Conservation (phyloP, 23 tunicate species). For the Halocynthia roretzi region DNA sequence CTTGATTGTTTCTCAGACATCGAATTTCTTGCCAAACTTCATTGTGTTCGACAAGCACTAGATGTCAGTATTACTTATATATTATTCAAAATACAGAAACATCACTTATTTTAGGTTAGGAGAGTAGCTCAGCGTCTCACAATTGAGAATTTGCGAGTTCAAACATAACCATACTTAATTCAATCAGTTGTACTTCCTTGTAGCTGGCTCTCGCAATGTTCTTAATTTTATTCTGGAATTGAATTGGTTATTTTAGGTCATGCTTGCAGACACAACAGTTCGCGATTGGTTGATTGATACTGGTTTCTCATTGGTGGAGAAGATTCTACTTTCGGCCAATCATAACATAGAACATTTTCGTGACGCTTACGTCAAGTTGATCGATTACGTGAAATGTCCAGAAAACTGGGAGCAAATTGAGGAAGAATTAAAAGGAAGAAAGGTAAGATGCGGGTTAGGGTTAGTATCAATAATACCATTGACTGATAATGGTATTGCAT, state of each 20-base stretch:
- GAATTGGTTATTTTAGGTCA: slow-evolving; percentile 21
- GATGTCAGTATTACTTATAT: slow-evolving; percentile 26
- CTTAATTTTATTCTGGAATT: too few species aligned
- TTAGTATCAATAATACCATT: background rate
- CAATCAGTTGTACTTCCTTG: too few species aligned
- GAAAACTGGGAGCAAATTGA: slow-evolving; percentile 55
- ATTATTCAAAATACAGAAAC: too few species aligned
- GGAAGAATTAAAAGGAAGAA: slow-evolving; percentile 54
- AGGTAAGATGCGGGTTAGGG: slow-evolving; percentile 15
- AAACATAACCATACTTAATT: too few species aligned
- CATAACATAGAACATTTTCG: slow-evolving; percentile 47
- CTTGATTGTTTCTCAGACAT: slow-evolving; percentile 76
- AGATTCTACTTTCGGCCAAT: slow-evolving; percentile 60
- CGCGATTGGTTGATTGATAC: slow-evolving; percentile 61
- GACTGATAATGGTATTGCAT: too few species aligned
- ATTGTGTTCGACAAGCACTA: slow-evolving; percentile 70
- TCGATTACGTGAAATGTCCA: slow-evolving; percentile 25
- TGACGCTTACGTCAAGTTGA: slow-evolving; percentile 32
- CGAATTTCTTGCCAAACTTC: slow-evolving; percentile 75
- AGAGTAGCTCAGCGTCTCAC: too few species aligned
- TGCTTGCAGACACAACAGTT: slow-evolving; percentile 56
- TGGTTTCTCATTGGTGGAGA: slow-evolving; percentile 73
- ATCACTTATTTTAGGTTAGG: too few species aligned
- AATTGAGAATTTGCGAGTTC: too few species aligned
- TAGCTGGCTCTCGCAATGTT: too few species aligned